Conservation (phyloP, 2,113 vertebrate species). For the Amazona guildingii region DNA sequence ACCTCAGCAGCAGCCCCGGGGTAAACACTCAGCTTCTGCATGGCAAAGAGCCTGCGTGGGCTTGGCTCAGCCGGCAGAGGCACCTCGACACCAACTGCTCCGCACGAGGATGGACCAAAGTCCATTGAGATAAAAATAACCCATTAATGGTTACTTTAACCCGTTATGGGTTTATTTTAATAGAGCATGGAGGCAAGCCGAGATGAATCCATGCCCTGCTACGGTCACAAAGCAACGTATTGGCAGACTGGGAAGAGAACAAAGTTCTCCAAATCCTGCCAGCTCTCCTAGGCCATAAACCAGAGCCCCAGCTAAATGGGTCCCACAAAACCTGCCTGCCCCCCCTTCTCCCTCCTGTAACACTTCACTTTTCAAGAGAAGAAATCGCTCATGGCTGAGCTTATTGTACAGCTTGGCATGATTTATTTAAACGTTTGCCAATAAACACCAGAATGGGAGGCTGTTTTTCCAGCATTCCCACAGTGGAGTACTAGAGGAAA, state of each 20-base stretch:
- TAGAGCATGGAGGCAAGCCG: not conserved
- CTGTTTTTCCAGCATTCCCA: conserved; percentile 38
- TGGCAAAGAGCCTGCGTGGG: not conserved
- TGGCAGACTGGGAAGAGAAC: not conserved
- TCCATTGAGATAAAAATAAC: not conserved
- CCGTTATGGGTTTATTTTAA: not conserved
- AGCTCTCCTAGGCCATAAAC: not conserved
- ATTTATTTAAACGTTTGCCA: conserved; percentile 51
- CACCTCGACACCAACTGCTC: not conserved
- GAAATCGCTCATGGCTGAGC: not conserved
- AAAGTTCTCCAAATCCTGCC: not conserved
- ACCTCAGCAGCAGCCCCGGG: conserved; percentile 19
- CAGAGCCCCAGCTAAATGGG: not conserved
- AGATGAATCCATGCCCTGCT: not conserved
- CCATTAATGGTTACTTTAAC: not conserved
- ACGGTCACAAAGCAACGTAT: accelerated
- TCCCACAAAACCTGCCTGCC: not conserved
- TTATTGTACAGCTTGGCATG: conserved; percentile 26
- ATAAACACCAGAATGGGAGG: conserved; percentile 33
- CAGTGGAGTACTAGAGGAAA: conserved; percentile 58
- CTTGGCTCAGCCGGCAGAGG: not conserved
- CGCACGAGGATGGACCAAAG: not conserved
- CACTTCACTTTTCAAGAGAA: not conserved
- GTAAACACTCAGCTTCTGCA: not conserved
- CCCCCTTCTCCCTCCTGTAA: not conserved